Evolutionary conservation across 1,140 invertebrate genomes (phyloP).

Genomic region (Globodera ellingtonae): DNA sequence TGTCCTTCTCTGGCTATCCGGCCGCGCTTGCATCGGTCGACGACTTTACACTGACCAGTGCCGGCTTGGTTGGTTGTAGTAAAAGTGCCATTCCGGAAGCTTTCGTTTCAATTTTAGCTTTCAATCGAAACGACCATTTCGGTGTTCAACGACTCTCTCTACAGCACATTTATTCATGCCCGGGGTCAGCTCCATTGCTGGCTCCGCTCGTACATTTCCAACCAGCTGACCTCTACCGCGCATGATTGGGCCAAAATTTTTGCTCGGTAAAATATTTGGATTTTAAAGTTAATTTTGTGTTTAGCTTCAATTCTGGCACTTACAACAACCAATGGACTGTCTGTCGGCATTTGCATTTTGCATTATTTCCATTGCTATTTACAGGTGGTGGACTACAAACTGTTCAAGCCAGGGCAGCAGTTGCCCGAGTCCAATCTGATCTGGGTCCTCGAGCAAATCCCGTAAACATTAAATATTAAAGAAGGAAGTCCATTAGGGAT

Average conservation of each 20-base stretch:
- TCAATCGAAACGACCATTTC: constrained; percentile 77
- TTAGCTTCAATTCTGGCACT: constrained; percentile 77
- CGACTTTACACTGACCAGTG: constrained; percentile 78
- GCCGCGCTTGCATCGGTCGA: constrained; percentile 83
- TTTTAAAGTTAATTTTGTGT: constrained; percentile 67
- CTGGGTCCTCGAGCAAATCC: constrained; percentile 82
- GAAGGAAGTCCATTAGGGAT: not conserved
- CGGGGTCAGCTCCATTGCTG: constrained; percentile 72
- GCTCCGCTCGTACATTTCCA: constrained; percentile 80
- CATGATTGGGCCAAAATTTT: constrained; percentile 36
- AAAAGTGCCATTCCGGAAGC: not conserved
- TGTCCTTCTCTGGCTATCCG: constrained; percentile 85
- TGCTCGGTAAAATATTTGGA: constrained; percentile 25
- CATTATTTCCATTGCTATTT: constrained; percentile 1
- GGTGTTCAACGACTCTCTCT: constrained; percentile 74
- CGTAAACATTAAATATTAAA: constrained; percentile 58
- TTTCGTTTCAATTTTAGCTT: constrained; percentile 42
- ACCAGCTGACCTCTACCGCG: constrained; percentile 76
- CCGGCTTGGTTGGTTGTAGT: constrained; percentile 70
- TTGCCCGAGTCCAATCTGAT: constrained; percentile 71
- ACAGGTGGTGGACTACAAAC: constrained; percentile 73
- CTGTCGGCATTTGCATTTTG: not conserved
- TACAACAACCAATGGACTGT: constrained; percentile 85
- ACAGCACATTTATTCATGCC: constrained; percentile 68
- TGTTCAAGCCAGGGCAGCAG: constrained; percentile 69